Percentiles rank a stretch among this genome's conserved stretches.
phyloP scores from a whole-genome alignment of 2,113 vertebrate species.

The Mormyrus iriodes region DNA sequence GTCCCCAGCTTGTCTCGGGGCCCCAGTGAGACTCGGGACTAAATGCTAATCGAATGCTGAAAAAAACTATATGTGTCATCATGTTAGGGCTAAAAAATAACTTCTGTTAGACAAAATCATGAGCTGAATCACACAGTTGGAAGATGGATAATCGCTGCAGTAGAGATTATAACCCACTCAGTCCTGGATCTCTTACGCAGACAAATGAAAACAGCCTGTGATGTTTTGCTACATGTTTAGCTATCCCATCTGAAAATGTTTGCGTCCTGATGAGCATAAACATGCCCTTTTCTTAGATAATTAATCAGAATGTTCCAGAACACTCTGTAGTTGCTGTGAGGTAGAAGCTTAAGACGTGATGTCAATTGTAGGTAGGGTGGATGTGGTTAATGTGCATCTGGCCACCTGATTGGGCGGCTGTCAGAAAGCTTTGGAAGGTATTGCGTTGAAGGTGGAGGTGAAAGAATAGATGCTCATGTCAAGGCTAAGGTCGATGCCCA shows the following conservation, averaged over 20 bases:
- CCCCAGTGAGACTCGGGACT: background rate
- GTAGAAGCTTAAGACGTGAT: background rate
- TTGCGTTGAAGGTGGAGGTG: background rate
- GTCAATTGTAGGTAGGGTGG: background rate
- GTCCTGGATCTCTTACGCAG: background rate
- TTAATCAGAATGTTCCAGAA: background rate
- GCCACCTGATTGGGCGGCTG: background rate
- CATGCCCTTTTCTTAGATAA: background rate
- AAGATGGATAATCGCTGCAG: background rate
- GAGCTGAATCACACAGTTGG: background rate
- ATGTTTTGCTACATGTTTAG: background rate
- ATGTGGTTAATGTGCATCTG: background rate
- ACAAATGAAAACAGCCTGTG: background rate
- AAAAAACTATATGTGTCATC: background rate
- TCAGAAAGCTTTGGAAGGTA: background rate
- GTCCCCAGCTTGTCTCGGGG: background rate
- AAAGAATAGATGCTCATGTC: background rate
- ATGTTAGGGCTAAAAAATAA: background rate
- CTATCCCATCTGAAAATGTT: background rate
- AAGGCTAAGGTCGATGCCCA: background rate
- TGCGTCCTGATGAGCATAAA: background rate
- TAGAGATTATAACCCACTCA: background rate
- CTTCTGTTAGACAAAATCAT: background rate
- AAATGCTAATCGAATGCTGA: background rate
- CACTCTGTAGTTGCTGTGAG: background rate